These are phyloP conservation scores for Struthio camelus DNA, from an alignment of 2,113 vertebrate species.

Conservation along the genomic window DNA sequence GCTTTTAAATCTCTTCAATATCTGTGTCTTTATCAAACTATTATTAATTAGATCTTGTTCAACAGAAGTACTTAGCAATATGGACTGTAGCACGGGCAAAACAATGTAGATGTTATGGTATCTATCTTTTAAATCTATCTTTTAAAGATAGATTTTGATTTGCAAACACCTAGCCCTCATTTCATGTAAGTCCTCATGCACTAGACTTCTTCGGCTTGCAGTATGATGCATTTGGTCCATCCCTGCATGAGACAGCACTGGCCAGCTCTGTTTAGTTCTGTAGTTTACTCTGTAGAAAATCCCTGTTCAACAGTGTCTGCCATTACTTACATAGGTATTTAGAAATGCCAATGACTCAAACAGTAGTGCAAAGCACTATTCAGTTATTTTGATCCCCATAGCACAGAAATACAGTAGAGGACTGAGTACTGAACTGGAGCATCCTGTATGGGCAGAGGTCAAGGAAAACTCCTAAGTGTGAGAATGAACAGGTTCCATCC, in stretches of 20 bases:
- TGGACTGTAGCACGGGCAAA: not conserved
- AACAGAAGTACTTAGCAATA: not conserved
- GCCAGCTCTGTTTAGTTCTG: not conserved
- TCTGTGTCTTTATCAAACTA: not conserved
- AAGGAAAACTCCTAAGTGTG: not conserved
- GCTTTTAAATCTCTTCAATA: constrained; percentile 33
- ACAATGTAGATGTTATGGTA: not conserved
- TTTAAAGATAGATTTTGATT: not conserved
- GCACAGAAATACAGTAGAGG: not conserved
- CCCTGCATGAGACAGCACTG: not conserved
- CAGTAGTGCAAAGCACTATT: not conserved
- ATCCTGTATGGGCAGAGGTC: not conserved
- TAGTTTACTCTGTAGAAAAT: not conserved
- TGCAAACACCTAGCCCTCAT: not conserved
- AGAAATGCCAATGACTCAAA: not conserved
- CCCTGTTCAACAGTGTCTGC: not conserved
- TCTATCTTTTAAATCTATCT: too few relatives aligned
- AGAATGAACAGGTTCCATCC: not conserved
- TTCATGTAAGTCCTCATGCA: not conserved
- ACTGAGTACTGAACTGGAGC: not conserved
- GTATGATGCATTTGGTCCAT: accelerated
- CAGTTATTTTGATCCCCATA: not conserved
- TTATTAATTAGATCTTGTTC: not conserved
- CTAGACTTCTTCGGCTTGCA: not conserved
- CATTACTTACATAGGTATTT: not conserved